These are phyloP conservation scores for Mercenaria mercenaria DNA, from an alignment of 1,140 invertebrate genomes.

Conservation along the genomic window DNA sequence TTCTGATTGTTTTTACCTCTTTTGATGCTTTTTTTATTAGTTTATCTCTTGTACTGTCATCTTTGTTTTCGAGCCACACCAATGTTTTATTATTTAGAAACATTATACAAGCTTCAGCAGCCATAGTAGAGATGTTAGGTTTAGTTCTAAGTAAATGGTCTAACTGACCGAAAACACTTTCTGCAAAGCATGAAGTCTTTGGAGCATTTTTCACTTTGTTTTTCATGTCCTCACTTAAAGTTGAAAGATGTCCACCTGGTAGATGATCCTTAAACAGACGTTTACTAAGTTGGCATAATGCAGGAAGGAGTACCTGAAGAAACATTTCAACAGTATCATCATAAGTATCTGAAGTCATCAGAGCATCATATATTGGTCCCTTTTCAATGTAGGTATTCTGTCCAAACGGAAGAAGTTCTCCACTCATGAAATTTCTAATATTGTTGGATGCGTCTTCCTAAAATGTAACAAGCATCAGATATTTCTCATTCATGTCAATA, in stretches of 20 bases:
- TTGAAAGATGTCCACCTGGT: constrained; percentile 50
- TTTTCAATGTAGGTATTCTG: constrained; percentile 14
- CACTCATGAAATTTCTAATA: neutral
- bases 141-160: constrained; percentile 41
- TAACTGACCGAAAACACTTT: constrained; percentile 52
- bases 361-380: constrained; percentile 11
- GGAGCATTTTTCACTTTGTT: constrained; percentile 41
- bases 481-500: neutral
- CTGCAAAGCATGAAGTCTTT: constrained; percentile 30
- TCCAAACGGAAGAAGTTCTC: neutral
- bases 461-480: neutral
- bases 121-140: constrained; percentile 42
- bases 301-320: constrained; percentile 44
- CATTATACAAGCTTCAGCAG: constrained; percentile 50
- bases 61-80: constrained; percentile 30
- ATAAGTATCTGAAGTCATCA: constrained; percentile 41
- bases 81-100: constrained; percentile 55
- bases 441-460: constrained; percentile 9
- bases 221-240: constrained; percentile 28
- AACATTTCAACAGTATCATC: constrained; percentile 50
- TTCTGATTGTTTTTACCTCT: constrained; percentile 13
- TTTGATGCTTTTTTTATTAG: constrained; percentile 14
- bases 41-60: constrained; percentile 14
- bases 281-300: neutral
- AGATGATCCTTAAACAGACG: constrained; percentile 49